phyloP scores from a whole-genome alignment of 2,797 vertebrate species.

The Todus mexicanus region DNA sequence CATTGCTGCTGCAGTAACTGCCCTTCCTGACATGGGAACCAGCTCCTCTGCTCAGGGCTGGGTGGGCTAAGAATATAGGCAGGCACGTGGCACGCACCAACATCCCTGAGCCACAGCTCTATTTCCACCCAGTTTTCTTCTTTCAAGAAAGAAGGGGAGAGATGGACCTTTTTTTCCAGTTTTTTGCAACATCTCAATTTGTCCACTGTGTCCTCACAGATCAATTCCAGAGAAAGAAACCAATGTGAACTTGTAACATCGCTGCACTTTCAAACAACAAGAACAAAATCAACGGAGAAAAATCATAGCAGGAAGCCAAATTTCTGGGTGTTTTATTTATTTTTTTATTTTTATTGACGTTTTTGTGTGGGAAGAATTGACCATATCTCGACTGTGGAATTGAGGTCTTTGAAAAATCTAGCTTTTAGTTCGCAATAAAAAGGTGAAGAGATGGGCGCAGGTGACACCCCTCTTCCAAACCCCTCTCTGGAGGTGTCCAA shows the following conservation, averaged over 20 bases:
- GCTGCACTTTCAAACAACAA: neutral
- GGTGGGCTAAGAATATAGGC: rapidly evolving
- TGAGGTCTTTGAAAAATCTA: neutral
- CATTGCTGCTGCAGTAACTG: neutral
- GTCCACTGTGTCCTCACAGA: neutral
- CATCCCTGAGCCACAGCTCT: neutral
- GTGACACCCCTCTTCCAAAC: neutral
- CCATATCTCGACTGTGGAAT: neutral
- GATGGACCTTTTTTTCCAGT: neutral
- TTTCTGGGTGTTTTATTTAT: neutral
- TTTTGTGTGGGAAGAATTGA: neutral
- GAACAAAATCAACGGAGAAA: neutral
- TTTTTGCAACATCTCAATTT: neutral
- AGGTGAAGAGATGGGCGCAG: neutral
- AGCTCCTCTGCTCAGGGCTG: neutral
- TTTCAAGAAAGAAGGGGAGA: neutral
- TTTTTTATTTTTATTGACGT: neutral
- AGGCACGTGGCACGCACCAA: rapidly evolving
- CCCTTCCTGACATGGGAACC: neutral
- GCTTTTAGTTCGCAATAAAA: neutral
- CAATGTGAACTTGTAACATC: neutral
- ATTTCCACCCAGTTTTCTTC: neutral
- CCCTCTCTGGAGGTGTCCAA: neutral
- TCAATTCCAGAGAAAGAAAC: constrained; percentile 17
- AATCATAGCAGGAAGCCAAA: neutral